A percentile compares a stretch with the other conserved stretches of the same genome.
Evolutionary conservation across 2,113 vertebrate genomes (phyloP).

Genomic region (Istiophorus platypterus): DNA sequence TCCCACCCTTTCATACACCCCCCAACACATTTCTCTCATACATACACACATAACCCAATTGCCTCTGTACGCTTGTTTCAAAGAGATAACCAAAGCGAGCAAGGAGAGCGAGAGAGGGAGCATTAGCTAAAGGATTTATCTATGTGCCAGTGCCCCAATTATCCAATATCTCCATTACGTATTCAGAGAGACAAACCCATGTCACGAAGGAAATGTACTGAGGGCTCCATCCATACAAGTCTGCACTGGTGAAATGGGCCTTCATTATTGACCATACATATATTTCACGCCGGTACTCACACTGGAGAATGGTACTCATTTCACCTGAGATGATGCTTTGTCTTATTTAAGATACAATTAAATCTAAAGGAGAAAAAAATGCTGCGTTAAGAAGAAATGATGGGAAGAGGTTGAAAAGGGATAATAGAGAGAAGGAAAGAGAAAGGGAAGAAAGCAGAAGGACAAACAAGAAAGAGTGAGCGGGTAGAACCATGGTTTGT

Average conservation of each 20-base stretch:
- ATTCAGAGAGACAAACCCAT: constrained; percentile 65
- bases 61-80: constrained; percentile 69
- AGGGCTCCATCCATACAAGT: constrained; percentile 50
- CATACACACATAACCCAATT: constrained; percentile 57
- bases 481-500: background rate
- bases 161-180: constrained; percentile 76
- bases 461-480: background rate
- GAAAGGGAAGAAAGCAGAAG: background rate
- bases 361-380: background rate
- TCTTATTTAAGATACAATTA: constrained; percentile 9
- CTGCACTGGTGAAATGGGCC: constrained; percentile 40
- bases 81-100: constrained; percentile 75
- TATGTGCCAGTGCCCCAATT: constrained; percentile 77
- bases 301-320: constrained; percentile 5
- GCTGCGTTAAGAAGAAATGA: background rate
- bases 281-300: constrained; percentile 61
- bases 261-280: constrained; percentile 53
- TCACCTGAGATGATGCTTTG: constrained; percentile 1
- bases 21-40: background rate
- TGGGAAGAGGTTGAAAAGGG: background rate
- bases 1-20: background rate
- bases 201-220: constrained; percentile 59
- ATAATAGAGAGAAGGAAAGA: background rate
- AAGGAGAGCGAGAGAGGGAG: constrained; percentile 39
- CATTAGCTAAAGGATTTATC: constrained; percentile 74